These are phyloP conservation scores for Coturnix japonica DNA, from an alignment of 2,113 vertebrate genomes.

Conservation along the genomic window DNA sequence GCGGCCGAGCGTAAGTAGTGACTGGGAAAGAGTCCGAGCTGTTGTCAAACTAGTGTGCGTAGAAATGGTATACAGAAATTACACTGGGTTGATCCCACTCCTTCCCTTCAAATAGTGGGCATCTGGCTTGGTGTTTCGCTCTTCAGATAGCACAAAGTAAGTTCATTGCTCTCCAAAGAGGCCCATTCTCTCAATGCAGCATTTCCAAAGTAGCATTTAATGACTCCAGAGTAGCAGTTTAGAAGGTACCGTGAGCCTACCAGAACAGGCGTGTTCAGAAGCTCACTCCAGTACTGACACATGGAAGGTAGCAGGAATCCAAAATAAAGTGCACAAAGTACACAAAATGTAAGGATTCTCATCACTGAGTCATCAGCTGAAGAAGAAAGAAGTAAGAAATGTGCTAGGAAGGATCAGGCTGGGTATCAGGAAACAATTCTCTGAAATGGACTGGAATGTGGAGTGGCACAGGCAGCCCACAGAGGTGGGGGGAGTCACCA, in stretches of 20 bases:
- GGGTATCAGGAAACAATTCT: no score
- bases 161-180: background rate
- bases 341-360: background rate
- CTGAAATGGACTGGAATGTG: no score
- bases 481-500: no score
- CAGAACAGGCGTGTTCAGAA: rapidly evolving
- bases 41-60: background rate
- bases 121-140: background rate
- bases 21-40: background rate
- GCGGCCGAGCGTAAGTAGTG: background rate
- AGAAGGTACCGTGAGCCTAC: background rate
- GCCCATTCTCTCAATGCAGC: background rate
- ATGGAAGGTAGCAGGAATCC: background rate
- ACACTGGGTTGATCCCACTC: background rate
- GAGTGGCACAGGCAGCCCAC: no score
- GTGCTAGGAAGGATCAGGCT: no score
- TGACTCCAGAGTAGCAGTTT: rapidly evolving
- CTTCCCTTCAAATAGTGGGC: background rate
- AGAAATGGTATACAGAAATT: background rate
- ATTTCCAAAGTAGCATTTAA: background rate
- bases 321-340: background rate
- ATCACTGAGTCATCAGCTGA: background rate
- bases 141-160: background rate
- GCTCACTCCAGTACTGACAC: background rate
- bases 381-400: background rate